Base-by-base conservation (phyloP, 2,113 vertebrate species). In the Euleptes europaea region DNA sequence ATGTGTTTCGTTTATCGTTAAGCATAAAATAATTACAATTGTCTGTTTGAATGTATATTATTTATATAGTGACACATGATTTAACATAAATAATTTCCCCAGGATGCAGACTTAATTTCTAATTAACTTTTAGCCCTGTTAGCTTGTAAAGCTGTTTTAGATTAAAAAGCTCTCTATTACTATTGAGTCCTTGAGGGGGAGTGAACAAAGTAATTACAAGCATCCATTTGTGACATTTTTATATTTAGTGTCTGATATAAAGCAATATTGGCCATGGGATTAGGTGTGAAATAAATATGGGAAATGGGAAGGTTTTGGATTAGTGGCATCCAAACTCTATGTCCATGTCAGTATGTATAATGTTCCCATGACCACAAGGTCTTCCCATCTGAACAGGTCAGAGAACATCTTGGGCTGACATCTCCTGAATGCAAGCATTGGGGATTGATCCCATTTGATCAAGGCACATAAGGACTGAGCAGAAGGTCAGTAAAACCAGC, bases 81-180 rank as follows among this genome's bases (percentile, higher is more conserved):
- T 92, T 91, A 93, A 89, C 74, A 94, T 83, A 93, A 93, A 92
- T 92, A 90, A 90, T 94, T 91, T 92, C 91, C 66, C 82, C 33
- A 89, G 84, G 89, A 86, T 83, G 90, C 84, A 91, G 86, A 91
- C 89, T 84, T 94, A 95, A 92, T 93, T 95, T 95, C 86, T 92
- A 94, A 93, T 94, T 95, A 93, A 94, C 74, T 92, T 94, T 92
- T 88, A 92, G 65, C 65, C 92, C 79, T 92, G 44, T 75, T 91
- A 65, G n/a, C 75, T 92, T 92, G 14, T 83, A 79, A 91, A 90
- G 57, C 82, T 92, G n/a, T 54, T 94, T 78, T 86, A 92, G 74
- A 94, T 95, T 88, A 91, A 92, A 96, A 91, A 66, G 73, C 89
- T 89, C 88, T 90, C 28, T 0, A 92, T 94, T 93, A 84, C 69